Percentiles rank a stretch among this genome's conserved stretches.
Conservation (phyloP, 2,797 vertebrate species). For the Tympanoctomys barrerae region DNA sequence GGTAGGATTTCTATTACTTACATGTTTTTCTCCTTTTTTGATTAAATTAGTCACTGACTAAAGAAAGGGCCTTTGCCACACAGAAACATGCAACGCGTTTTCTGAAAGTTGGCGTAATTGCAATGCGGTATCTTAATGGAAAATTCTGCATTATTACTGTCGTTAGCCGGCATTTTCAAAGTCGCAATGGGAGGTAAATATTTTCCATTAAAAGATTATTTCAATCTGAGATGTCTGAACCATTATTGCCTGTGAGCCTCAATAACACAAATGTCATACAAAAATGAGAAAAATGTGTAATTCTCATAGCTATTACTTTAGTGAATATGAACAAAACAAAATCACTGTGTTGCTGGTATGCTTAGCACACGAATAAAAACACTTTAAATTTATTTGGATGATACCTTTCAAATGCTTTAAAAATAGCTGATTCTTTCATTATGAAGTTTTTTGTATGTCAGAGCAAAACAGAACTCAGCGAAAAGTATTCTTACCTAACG, state of each 20-base stretch:
- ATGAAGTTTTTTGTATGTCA: background rate
- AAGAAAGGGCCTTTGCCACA: slow-evolving; percentile 67
- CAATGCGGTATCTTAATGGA: slow-evolving; percentile 57
- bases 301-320: slow-evolving; percentile 39
- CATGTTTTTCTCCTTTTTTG: slow-evolving; percentile 4
- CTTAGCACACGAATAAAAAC: slow-evolving; percentile 4
- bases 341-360: background rate
- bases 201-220: slow-evolving; percentile 73
- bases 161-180: slow-evolving; percentile 67
- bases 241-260: slow-evolving; percentile 44
- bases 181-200: slow-evolving; percentile 61
- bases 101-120: slow-evolving; percentile 65
- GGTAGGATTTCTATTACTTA: background rate
- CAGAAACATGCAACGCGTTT: slow-evolving; percentile 56
- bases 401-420: background rate
- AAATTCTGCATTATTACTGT: slow-evolving; percentile 51
- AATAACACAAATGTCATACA: slow-evolving; percentile 32
- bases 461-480: background rate
- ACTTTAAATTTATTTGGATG: slow-evolving; percentile 23
- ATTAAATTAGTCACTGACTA: slow-evolving; percentile 65
- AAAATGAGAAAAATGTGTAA: slow-evolving; percentile 37
- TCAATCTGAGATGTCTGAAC: slow-evolving; percentile 48
- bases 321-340: slow-evolving; percentile 31
- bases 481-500: slow-evolving; percentile 13
- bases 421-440: background rate